Evolutionary conservation across 1,140 invertebrate genomes (phyloP), one percentile per base, ranked within the genome.

Genomic region (Ooceraea biroi): DNA sequence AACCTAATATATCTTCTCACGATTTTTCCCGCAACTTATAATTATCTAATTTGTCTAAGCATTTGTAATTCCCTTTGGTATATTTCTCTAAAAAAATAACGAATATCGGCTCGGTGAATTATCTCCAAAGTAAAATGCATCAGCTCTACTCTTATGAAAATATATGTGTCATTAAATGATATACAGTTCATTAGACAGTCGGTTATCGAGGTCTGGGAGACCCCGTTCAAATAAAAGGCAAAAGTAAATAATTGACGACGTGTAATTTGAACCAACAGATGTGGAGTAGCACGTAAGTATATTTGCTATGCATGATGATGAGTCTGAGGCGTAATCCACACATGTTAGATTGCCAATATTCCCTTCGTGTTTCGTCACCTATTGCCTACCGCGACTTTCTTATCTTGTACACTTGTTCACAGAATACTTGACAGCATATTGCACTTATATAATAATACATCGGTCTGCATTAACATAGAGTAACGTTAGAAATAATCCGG

Each of bases 251-350:
- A 88, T 85, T 83, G 83, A 86, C 83, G 61, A 73, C 58, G 55
- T 77, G 27, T 88, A 83, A 85, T 78, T 88, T 80, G 72, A 88
- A 89, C 52, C 88, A 50, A 80, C 66, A 61, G n/a, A n/a, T 78
- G 77, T 71, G 72, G 22, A 77, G 63, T 76, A 69, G 83, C 69
- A 82, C 84, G 85, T 46, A 82, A 36, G 74, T 73, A 61, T 74
- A 8, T 50, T 87, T 76, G 19, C 82, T 69, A 66, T 55, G 84
- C 80, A 77, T 76, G 76, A 83, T 88, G n/a, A 27, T 78, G 72
- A 82, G 12, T 85, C 48, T 73, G 60, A 88, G 57, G 58, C 19
- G 22, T 61, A 72, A 83, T 86, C 46, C 10, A 76, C 14, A 76
- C 14, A 76, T 50, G 36, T 80, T 83, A 27, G 17, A 44, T 10